Base-by-base conservation (phyloP, 2,888 invertebrate genomes). In the Thera obeliscata region DNA sequence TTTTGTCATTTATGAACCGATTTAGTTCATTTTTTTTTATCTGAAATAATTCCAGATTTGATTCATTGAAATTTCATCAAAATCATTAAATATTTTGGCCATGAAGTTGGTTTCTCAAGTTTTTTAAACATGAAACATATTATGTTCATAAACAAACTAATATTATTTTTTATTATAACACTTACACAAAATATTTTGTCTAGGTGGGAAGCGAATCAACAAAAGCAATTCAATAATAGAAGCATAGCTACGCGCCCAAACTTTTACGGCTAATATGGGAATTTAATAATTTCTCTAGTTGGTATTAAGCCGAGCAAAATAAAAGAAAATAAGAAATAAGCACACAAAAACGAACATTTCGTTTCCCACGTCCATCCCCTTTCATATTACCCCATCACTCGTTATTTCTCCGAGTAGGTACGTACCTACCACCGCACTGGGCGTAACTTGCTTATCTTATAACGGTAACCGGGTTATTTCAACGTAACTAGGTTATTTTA, bases 401-500 rank as follows among this genome's bases (percentile, higher is more conserved):
- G 69, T 66, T 69, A 66, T 69, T 69, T 69, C 64, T 66, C 60
- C 33, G 55, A 69, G 60, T 63, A 66, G 59, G 7, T 9, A 8
- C 38, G 38, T 38, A 38, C 38, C 4, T 38, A 3, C 38, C 38
- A 38, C 4, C 38, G 38, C 50, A 55, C 64, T 55, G 56, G 56
- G 33, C 43, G 35, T 66, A 69, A 69, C 69, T 61, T 36, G 12
- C 36, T 69, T 69, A 69, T 56, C 58, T 48, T 50, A 62, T 65
- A 69, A 56, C 66, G 54, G 22, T 69, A 69, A 69, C 69, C 63
- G 35, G 63, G 60, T 69, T 69, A 69, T 64, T 65, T 56, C 61
- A 52, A 59, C 56, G 60, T 69, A 69, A 69, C 66, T 43, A 2
- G 54, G 69, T 69, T 69, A 69, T 66, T 66, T 69, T 69, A 69